phyloP scores from a whole-genome alignment of 2,888 invertebrate genomes.

The Hybos culiciformis region DNA sequence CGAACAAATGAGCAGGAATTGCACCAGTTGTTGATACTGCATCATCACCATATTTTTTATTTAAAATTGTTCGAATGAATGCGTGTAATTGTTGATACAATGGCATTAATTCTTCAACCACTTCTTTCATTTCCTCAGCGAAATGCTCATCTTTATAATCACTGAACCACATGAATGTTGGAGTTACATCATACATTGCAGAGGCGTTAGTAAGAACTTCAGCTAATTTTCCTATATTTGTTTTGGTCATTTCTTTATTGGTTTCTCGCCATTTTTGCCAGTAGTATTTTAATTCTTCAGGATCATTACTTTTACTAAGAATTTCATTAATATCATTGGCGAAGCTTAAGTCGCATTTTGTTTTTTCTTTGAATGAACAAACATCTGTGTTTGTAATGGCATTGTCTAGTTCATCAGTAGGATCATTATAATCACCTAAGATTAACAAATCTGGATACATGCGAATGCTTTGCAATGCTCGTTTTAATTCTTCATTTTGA shows the following conservation, averaged over 20 bases:
- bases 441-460: too few relatives aligned
- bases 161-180: slow-evolving; percentile 20
- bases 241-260: slow-evolving; percentile 19
- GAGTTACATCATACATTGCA: too few relatives aligned
- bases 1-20: slow-evolving; percentile 8
- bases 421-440: too few relatives aligned
- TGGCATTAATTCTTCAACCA: slow-evolving; percentile 59
- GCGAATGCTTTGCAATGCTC: too few relatives aligned
- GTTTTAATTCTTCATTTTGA: too few relatives aligned
- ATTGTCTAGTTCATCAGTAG: too few relatives aligned
- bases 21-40: slow-evolving; percentile 1
- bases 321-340: too few relatives aligned
- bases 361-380: too few relatives aligned
- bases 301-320: slow-evolving; percentile 25
- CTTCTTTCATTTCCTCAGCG: slow-evolving; percentile 39
- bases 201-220: slow-evolving; percentile 11
- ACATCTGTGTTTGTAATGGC: too few relatives aligned
- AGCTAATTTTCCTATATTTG: slow-evolving; percentile 16
- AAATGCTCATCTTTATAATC: slow-evolving; percentile 19
- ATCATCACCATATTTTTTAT: slow-evolving; percentile 1
- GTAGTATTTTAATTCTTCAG: slow-evolving; percentile 27
- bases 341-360: too few relatives aligned
- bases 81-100: slow-evolving; percentile 65
- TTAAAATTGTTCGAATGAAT: slow-evolving; percentile 53
- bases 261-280: slow-evolving; percentile 30